phyloP scores from a whole-genome alignment of 2,888 invertebrate genomes.

The Mesodorylaimus sp. region DNA sequence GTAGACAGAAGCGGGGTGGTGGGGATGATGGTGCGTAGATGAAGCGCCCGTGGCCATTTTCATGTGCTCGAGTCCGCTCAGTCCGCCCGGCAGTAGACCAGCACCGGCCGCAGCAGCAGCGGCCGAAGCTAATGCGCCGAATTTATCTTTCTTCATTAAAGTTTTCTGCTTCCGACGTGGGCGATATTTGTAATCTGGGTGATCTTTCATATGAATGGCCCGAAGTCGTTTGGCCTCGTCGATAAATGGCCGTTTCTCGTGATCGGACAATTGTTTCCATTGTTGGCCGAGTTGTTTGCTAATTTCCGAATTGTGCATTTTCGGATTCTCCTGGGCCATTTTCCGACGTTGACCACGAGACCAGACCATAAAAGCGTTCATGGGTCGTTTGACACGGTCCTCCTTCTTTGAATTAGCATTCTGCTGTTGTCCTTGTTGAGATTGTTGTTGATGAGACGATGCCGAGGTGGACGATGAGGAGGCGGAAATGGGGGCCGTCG shows the following conservation, averaged over 20 bases:
- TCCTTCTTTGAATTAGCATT: too few relatives aligned
- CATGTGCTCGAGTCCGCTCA: too few relatives aligned
- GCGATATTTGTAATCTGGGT: constrained; percentile 37
- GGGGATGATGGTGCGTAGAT: too few relatives aligned
- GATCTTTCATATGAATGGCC: constrained; percentile 43
- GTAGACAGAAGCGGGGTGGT: background rate
- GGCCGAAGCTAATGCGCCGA: background rate
- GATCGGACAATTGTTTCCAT: constrained; percentile 67
- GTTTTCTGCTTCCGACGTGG: constrained; percentile 4
- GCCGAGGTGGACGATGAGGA: too few relatives aligned
- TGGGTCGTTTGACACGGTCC: constrained; percentile 44
- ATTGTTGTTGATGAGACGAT: too few relatives aligned
- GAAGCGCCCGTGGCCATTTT: too few relatives aligned
- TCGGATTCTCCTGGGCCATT: constrained; percentile 82
- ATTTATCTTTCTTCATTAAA: background rate
- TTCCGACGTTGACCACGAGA: constrained; percentile 74
- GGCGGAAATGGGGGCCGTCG: too few relatives aligned
- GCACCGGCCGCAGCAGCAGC: background rate
- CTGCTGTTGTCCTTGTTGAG: too few relatives aligned
- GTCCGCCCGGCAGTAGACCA: too few relatives aligned
- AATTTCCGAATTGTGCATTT: constrained; percentile 90
- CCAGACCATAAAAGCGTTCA: constrained; percentile 98
- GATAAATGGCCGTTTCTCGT: constrained; percentile 69
- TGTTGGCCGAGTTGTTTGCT: constrained; percentile 74
- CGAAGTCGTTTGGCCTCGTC: constrained; percentile 71